Evolutionary conservation across 1,140 invertebrate species (phyloP).

Genomic region (Drosophila quadrilineata): DNA sequence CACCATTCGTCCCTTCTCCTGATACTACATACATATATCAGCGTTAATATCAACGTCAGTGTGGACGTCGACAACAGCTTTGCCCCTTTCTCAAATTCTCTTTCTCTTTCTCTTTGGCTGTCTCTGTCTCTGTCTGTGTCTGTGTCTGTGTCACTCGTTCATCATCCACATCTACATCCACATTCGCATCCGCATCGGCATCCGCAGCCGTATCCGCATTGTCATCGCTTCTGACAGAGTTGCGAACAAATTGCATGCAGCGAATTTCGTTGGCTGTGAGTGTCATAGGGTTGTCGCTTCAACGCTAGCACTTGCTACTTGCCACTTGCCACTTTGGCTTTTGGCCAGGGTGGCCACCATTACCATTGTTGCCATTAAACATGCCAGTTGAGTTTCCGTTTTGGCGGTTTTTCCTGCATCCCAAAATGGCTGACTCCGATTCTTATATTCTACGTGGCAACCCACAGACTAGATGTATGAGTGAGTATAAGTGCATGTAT

Average conservation of each 20-base stretch:
- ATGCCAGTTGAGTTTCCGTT: constrained; percentile 65
- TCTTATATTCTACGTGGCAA: constrained; percentile 56
- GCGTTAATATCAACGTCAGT: background rate
- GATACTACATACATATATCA: constrained; percentile 20
- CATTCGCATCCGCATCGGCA: constrained; percentile 14
- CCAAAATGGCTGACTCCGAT: background rate
- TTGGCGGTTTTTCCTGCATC: constrained; percentile 41
- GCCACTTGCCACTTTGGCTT: background rate
- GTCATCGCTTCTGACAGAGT: constrained; percentile 46
- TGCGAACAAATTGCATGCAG: constrained; percentile 64
- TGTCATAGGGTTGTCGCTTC: constrained; percentile 49
- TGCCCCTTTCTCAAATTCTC: background rate
- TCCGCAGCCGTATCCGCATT: constrained; percentile 41
- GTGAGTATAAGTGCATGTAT: background rate
- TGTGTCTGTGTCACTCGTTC: constrained; percentile 62
- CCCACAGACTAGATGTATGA: constrained; percentile 14
- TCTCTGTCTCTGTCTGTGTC: constrained; percentile 49
- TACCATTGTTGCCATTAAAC: constrained; percentile 69
- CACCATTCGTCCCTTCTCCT: background rate
- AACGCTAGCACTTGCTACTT: constrained; percentile 13
- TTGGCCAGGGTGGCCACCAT: background rate
- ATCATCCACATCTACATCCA: constrained; percentile 44
- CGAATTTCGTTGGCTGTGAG: constrained; percentile 42
- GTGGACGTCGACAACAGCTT: background rate
- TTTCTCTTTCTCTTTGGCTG: constrained; percentile 10